Conservation (phyloP, 1,140 invertebrate genomes). For the Drosophila athabasca region DNA sequence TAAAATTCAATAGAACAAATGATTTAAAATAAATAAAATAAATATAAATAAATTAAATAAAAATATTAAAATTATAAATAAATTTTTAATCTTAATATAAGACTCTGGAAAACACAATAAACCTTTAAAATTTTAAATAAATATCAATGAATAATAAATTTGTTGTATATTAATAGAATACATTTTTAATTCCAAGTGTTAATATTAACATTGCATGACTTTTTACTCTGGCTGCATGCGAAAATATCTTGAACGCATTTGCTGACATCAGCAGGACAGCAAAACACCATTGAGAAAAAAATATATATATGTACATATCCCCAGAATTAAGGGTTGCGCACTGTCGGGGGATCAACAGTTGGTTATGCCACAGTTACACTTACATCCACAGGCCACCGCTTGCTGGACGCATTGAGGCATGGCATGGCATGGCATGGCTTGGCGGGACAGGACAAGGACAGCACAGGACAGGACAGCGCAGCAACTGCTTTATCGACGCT, state of each 20-base stretch:
- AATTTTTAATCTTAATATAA: no score
- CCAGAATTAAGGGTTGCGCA: slow-evolving; percentile 32
- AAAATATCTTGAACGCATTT: background rate
- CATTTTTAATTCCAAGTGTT: background rate
- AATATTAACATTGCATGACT: background rate
- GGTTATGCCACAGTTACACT: slow-evolving; percentile 4
- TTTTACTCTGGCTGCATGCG: no score
- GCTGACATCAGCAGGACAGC: slow-evolving; percentile 19
- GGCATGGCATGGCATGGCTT: slow-evolving; percentile 17
- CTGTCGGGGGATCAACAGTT: slow-evolving; percentile 34
- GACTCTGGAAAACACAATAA: no score
- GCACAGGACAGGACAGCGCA: no score
- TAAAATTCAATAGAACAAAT: no score
- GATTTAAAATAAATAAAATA: no score
- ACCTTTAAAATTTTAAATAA: no score
- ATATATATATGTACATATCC: slow-evolving; percentile 19
- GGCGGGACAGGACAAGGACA: background rate
- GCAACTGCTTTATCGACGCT: slow-evolving; percentile 68
- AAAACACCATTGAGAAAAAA: background rate
- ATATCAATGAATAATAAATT: no score
- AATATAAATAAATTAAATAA: no score
- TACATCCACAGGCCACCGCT: slow-evolving; percentile 12
- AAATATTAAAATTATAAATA: no score
- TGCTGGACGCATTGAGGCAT: slow-evolving; percentile 46
- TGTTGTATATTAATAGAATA: no score